Base-by-base conservation (phyloP, 2,797 vertebrate species). In the Ctenopoma kingsleyae region DNA sequence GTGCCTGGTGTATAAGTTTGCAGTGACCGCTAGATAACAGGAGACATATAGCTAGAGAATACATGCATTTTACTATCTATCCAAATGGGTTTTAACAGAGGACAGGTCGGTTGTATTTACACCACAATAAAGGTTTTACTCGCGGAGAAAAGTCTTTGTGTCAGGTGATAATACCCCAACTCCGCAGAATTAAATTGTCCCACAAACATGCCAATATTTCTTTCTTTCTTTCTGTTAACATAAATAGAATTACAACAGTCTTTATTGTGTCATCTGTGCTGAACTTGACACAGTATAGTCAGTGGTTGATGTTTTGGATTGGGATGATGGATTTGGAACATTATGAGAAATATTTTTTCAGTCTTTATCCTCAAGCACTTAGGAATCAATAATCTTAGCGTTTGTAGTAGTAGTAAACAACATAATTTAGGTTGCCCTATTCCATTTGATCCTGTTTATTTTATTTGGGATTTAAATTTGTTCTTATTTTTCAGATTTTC, bases 331-430 rank as follows among this genome's bases (percentile, higher is more conserved):
- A 88, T 85, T 89, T 80, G 63, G 40, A 74, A 87, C 84, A 88
- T 91, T 90, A 90, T 48, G 7, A 22, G n/a, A 83, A 84, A 83
- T 84, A 40, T 77, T 81, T 85, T 87, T 74, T 68, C 59, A 41
- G 59, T 69, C 64, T 72, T 89, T 89, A 89, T 87, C 76, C 81
- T 59, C 38, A 67, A 80, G 73, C 54, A 78, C 78, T 81, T 77
- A 51, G 51, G 8, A 59, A 78, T 76, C 67, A 71, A 51, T 67
- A 65, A 76, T 76, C 67, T 78, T 79, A 85, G 71, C 40, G 32
- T 74, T 65, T 54, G 9, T 56, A 58, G 49, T 50, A 44, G 38
- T 40, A 13, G 67, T 67, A 82, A 84, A 78, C 66, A 82, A 65
- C 58, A 54, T 71, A 44, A 54, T 78, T 66, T 59, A 53, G 23